Evolutionary conservation across 2,113 vertebrate species (phyloP).

Genomic region (Anas platyrhynchos): DNA sequence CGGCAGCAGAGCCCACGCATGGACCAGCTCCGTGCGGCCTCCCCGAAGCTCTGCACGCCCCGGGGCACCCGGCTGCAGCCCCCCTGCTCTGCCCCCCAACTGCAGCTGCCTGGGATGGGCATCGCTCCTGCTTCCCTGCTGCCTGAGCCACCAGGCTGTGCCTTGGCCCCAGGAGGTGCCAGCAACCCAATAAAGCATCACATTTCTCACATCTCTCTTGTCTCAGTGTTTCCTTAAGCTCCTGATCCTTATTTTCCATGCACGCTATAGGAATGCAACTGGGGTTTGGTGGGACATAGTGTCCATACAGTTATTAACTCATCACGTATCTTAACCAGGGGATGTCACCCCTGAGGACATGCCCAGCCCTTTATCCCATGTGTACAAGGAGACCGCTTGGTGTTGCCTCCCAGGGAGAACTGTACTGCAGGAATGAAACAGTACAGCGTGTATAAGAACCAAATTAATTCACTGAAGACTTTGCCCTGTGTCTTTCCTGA

Average conservation of each 20-base stretch:
- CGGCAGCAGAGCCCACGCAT: accelerated
- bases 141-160: not conserved
- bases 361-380: accelerated
- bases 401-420: not conserved
- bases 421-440: not conserved
- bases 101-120: not conserved
- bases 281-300: not conserved
- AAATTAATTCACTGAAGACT: accelerated
- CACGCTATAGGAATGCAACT: accelerated
- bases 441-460: no score
- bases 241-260: not conserved
- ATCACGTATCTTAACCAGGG: not conserved
- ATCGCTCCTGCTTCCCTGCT: not conserved
- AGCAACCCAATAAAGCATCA: not conserved
- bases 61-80: not conserved
- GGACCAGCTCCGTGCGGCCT: not conserved
- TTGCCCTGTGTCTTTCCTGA: not conserved
- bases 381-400: not conserved
- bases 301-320: no score
- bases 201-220: not conserved
- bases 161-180: not conserved
- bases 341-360: no score
- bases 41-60: not conserved
- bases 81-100: not conserved
- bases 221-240: not conserved